A percentile compares a stretch with the other conserved stretches of the same genome.
These are phyloP conservation scores for Pituophis catenifer DNA, from an alignment of 2,113 vertebrate genomes.

Conservation along the genomic window DNA sequence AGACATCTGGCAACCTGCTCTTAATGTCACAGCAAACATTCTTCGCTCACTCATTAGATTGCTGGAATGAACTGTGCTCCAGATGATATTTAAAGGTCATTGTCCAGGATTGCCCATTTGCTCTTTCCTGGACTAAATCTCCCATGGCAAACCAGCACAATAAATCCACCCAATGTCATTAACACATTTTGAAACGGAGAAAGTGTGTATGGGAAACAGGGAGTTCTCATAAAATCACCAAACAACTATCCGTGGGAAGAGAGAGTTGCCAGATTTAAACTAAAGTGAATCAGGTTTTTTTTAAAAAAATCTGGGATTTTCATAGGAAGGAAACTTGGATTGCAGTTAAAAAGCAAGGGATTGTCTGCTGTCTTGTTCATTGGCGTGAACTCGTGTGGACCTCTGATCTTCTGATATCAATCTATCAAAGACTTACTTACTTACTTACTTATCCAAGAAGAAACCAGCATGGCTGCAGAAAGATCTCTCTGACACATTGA, in stretches of 20 bases:
- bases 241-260: not conserved
- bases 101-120: not conserved
- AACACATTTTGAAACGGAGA: not conserved
- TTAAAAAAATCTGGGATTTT: not conserved
- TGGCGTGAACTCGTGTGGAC: not conserved
- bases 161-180: not conserved
- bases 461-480: too few species aligned
- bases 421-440: not conserved
- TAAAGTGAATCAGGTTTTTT: not conserved
- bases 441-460: too few species aligned
- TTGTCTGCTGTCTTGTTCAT: not conserved
- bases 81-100: constrained; percentile 24
- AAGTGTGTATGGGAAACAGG: not conserved
- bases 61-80: not conserved
- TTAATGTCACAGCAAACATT: not conserved
- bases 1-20: not conserved
- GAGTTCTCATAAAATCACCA: not conserved
- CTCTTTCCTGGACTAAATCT: not conserved
- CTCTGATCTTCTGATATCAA: not conserved
- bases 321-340: not conserved
- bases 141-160: not conserved
- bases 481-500: too few species aligned
- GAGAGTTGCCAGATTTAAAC: not conserved
- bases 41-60: not conserved
- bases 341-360: not conserved